A percentile compares a stretch with the other conserved stretches of the same genome.
Conservation (phyloP, 2,113 vertebrate genomes). For the Bombycilla garrulus region DNA sequence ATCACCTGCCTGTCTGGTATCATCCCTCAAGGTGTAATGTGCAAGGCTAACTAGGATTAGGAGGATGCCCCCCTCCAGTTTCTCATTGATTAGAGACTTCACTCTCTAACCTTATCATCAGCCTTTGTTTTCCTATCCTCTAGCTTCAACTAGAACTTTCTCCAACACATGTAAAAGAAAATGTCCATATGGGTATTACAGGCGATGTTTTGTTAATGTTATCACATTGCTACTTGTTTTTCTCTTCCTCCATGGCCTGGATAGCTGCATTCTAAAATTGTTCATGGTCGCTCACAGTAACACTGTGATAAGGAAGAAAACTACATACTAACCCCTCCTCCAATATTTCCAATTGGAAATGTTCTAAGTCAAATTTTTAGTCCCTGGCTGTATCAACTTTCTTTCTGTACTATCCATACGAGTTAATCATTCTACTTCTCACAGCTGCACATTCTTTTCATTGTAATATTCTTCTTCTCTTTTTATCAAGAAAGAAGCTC, state of each 20-base stretch:
- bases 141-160: neutral
- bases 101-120: neutral
- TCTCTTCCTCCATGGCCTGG: neutral
- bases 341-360: neutral
- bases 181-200: neutral
- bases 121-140: neutral
- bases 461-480: neutral
- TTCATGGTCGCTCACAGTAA: neutral
- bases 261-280: neutral
- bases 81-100: neutral
- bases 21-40: neutral
- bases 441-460: neutral
- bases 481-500: neutral
- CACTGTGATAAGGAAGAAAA: neutral
- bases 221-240: neutral
- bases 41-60: neutral
- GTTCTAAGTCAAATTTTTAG: neutral
- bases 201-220: accelerated
- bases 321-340: neutral
- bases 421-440: neutral
- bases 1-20: neutral
- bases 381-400: neutral
- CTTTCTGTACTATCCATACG: neutral
- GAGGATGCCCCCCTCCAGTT: neutral
- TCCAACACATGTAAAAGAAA: neutral